Conservation (phyloP, 2,888 invertebrate species). For the Malachius bipustulatus region DNA sequence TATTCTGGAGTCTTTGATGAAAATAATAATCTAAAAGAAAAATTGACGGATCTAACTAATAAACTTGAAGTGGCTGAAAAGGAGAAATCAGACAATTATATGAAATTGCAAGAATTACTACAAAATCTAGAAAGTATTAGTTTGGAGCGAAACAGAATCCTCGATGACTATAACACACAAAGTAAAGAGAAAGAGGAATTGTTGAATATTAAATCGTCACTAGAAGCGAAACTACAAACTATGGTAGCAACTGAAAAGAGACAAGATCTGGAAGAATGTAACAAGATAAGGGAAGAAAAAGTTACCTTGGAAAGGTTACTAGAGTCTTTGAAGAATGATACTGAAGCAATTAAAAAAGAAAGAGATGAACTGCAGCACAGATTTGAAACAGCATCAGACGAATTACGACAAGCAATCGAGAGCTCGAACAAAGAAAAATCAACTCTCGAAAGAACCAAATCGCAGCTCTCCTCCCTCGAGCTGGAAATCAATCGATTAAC, state of each 20-base stretch:
- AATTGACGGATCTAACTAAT: constrained; percentile 15
- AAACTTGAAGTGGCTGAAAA: constrained; percentile 9
- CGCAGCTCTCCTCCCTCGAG: background rate
- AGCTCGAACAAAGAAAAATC: constrained; percentile 1
- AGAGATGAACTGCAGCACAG: background rate
- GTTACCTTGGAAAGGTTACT: no score
- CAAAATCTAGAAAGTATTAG: no score
- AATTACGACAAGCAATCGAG: background rate
- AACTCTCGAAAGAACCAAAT: constrained; percentile 4
- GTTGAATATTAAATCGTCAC: background rate
- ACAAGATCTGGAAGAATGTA: background rate
- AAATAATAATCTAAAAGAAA: constrained; percentile 19
- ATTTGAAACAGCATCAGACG: background rate
- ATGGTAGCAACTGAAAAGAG: background rate
- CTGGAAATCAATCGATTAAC: background rate
- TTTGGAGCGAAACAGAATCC: background rate
- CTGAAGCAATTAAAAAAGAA: background rate
- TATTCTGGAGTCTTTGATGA: constrained; percentile 13
- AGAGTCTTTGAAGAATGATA: no score
- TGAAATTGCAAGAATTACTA: constrained; percentile 7
- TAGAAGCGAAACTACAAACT: background rate
- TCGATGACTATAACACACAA: background rate
- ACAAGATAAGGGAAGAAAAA: no score
- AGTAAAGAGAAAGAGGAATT: background rate
- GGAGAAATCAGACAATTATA: constrained; percentile 11